Evolutionary conservation across 1,140 invertebrate species (phyloP), one percentile per base, ranked within the genome.

Genomic region (Drosophila arawakana): DNA sequence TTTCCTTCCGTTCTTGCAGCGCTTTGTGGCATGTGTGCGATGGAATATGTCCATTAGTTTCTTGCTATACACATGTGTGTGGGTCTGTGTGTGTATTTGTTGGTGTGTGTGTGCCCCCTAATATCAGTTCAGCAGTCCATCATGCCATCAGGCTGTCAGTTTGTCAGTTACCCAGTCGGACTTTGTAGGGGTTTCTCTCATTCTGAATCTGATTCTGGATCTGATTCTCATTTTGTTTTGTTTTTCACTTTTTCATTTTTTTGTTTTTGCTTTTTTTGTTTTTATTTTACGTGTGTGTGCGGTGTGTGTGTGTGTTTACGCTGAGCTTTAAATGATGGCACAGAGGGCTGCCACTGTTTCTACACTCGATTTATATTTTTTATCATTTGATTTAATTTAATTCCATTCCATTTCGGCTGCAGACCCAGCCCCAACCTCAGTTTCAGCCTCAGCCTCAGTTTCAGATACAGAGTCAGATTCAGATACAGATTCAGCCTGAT

Each of bases 301-400:
- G 43, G 15, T 50, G 13, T 54, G 15, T 46, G 41, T 52, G 13
- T 52, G 39, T 35, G 39, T 34, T 62, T 57, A 59, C 65, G 60
- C 44, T 46, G 41, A n/a, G 61, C 37, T 62, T 62, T 62, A 35
- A 49, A 59, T 43, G 60, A 60, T 59, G 58, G 63, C 77, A 86
- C 83, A 88, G 83, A 86, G 83, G 83, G 80, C 80, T 82, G 84
- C 80, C 73, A 72, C 83, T 86, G 83, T 86, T 86, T 83, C 84
- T 86, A 88, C 83, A 80, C 83, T 88, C 83, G 83, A 86, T 88
- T 88, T 88, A 89, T 88, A 89, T 88, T 88, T 88, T 88, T 88
- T 88, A 89, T 88, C 84, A 89, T 88, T 88, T 88, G 84, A 89
- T 88, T 88, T 83, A 89, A 89, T 88, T 88, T 79, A 89, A 89